Evolutionary conservation across 2,888 invertebrate genomes (phyloP).

Genomic region (Tholera decimalis): DNA sequence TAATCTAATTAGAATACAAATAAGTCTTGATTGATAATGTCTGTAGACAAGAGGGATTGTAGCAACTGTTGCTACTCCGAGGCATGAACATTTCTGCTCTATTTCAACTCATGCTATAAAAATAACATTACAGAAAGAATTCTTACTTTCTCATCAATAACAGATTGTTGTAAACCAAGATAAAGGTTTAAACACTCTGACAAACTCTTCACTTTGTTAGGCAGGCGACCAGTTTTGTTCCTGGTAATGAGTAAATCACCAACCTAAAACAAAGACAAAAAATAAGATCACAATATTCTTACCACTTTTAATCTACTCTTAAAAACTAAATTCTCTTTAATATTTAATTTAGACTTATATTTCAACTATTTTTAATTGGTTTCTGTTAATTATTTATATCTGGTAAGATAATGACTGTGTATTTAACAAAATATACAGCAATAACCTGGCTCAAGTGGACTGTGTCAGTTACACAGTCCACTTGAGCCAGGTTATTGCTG

Average conservation of each 20-base stretch:
- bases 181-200: conserved; percentile 84
- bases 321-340: too few species aligned
- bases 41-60: too few species aligned
- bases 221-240: conserved; percentile 83
- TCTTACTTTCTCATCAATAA: conserved; percentile 84
- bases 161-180: conserved; percentile 82
- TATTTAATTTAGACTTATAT: too few species aligned
- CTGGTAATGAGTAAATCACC: conserved; percentile 85
- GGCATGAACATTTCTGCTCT: neutral
- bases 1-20: neutral
- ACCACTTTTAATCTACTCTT: too few species aligned
- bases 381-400: too few species aligned
- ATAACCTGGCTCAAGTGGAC: too few species aligned
- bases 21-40: neutral
- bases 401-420: too few species aligned
- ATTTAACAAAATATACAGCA: too few species aligned
- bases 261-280: conserved; percentile 80
- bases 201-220: conserved; percentile 81
- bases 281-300: neutral
- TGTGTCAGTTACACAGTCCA: too few species aligned
- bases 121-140: neutral
- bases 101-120: neutral
- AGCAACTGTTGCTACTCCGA: too few species aligned
- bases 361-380: too few species aligned
- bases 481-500: too few species aligned